A percentile compares a stretch with the other conserved stretches of the same genome.
Conservation (phyloP, 2,797 vertebrate genomes). For the Moxostoma hubbsi region DNA sequence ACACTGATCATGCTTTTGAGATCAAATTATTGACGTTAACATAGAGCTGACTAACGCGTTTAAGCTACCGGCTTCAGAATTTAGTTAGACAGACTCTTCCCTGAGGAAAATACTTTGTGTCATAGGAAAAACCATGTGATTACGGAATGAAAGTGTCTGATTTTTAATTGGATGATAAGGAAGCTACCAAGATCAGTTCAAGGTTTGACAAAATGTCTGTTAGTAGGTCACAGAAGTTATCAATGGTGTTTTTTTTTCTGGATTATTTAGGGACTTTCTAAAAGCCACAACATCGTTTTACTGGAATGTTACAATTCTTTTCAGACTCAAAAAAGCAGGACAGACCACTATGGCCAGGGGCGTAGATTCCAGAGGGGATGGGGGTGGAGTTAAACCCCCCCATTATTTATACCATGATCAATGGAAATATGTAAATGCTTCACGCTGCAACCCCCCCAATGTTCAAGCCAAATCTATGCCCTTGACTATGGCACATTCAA, state of each 20-base stretch:
- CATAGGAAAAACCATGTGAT: slow-evolving; percentile 96
- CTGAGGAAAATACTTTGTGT: slow-evolving; percentile 92
- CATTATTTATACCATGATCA: too few relatives aligned
- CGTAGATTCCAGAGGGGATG: too few relatives aligned
- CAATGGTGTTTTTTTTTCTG: slow-evolving; percentile 67
- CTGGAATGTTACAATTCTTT: slow-evolving; percentile 92
- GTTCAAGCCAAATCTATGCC: too few relatives aligned
- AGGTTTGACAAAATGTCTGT: slow-evolving; percentile 79
- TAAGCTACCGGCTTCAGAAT: slow-evolving; percentile 54
- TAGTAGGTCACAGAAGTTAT: slow-evolving; percentile 60
- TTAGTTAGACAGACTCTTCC: slow-evolving; percentile 84
- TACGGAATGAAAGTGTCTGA: slow-evolving; percentile 87
- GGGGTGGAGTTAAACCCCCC: too few relatives aligned
- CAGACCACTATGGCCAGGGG: slow-evolving; percentile 78
- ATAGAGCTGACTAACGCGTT: slow-evolving; percentile 50
- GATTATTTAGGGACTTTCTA: slow-evolving; percentile 63
- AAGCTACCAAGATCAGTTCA: slow-evolving; percentile 78
- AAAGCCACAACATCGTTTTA: slow-evolving; percentile 78
- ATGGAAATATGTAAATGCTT: too few relatives aligned
- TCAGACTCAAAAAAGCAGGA: slow-evolving; percentile 80
- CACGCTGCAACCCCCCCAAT: too few relatives aligned
- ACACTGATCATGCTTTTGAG: slow-evolving; percentile 10
- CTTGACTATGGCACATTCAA: slow-evolving; percentile 88
- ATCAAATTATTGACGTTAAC: neutral
- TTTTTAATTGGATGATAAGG: slow-evolving; percentile 62